Conservation (phyloP, 2,888 invertebrate species). For the Ectobius pallidus region DNA sequence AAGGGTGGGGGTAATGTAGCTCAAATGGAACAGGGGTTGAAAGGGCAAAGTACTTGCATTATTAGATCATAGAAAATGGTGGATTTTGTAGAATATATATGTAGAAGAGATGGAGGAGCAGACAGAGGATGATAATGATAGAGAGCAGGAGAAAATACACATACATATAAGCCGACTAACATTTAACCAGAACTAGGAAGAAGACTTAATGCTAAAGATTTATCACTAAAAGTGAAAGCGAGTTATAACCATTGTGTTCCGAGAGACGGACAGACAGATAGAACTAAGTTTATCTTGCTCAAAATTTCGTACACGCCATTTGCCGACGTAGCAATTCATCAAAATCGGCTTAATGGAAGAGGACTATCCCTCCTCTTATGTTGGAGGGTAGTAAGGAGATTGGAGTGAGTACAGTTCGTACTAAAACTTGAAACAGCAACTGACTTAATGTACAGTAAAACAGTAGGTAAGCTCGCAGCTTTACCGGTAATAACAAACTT, state of each 20-base stretch:
- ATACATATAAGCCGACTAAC: not conserved
- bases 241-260: constrained; percentile 13
- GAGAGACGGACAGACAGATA: not conserved
- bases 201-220: not conserved
- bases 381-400: too few relatives aligned
- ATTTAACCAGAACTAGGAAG: not conserved
- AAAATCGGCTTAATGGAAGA: constrained; percentile 28
- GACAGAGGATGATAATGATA: not conserved
- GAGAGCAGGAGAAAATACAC: not conserved
- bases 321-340: constrained; percentile 17
- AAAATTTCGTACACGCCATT: constrained; percentile 13
- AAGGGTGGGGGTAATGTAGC: not conserved
- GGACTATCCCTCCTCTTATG: not conserved
- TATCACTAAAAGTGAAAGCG: constrained; percentile 7
- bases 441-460: too few relatives aligned
- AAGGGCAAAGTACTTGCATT: not conserved
- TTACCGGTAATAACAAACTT: too few relatives aligned
- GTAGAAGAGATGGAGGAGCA: not conserved
- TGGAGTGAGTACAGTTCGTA: too few relatives aligned
- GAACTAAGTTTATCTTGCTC: constrained; percentile 14
- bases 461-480: too few relatives aligned
- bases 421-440: too few relatives aligned
- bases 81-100: too few relatives aligned
- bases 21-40: not conserved
- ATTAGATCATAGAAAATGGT: not conserved